Evolutionary conservation across 2,888 invertebrate genomes (phyloP).

Genomic region (Acrobasis suavella): DNA sequence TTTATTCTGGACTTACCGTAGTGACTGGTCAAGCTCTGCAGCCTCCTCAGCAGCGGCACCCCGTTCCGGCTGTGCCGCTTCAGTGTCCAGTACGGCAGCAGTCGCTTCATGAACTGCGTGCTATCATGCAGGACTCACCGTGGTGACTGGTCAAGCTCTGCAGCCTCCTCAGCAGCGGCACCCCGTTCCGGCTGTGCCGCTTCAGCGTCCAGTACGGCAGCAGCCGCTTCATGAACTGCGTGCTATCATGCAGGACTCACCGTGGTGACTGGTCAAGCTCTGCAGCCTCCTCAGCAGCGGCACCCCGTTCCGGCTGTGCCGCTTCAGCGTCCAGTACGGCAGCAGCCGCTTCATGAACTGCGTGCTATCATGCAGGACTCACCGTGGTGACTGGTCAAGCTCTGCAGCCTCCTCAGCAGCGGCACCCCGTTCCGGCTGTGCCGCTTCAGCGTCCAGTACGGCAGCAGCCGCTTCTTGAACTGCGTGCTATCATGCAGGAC

Average conservation of each 20-base stretch:
- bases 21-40: conserved; percentile 60
- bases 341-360: conserved; percentile 94
- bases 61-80: conserved; percentile 97
- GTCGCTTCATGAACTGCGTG: conserved; percentile 92
- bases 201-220: conserved; percentile 99
- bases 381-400: conserved; percentile 59
- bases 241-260: too few species aligned
- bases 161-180: conserved; percentile 91
- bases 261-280: conserved; percentile 59
- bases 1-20: too few species aligned
- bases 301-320: conserved; percentile 97
- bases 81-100: conserved; percentile 98
- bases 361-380: too few species aligned
- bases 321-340: conserved; percentile 98
- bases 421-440: conserved; percentile 98
- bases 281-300: conserved; percentile 90
- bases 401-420: conserved; percentile 86
- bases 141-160: conserved; percentile 61
- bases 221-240: conserved; percentile 93
- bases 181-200: conserved; percentile 96
- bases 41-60: conserved; percentile 93
- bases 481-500: too few species aligned
- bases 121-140: too few species aligned
- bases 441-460: conserved; percentile 98
- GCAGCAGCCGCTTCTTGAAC: conserved; percentile 93